A percentile compares a stretch with the other conserved stretches of the same genome.
Conservation (phyloP, 2,113 vertebrate species). For the Petromus typicus region DNA sequence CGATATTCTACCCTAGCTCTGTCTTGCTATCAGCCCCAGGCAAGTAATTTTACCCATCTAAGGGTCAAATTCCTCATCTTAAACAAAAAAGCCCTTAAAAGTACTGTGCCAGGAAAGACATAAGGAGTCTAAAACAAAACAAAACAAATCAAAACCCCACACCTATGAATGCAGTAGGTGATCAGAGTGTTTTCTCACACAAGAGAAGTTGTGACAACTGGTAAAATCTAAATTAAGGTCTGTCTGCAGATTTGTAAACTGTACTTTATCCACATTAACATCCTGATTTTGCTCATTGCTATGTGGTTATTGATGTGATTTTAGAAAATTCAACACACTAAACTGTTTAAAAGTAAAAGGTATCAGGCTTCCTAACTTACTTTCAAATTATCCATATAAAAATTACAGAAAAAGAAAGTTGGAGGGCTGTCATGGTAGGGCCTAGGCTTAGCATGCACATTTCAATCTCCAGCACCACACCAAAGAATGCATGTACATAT, state of each 20-base stretch:
- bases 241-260: background rate
- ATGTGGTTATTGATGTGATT: background rate
- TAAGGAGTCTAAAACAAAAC: background rate
- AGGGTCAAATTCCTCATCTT: background rate
- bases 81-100: background rate
- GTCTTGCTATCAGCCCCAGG: background rate
- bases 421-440: background rate
- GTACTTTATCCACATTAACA: background rate
- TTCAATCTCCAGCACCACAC: background rate
- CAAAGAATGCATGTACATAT: background rate
- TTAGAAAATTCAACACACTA: conserved; percentile 3
- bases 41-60: background rate
- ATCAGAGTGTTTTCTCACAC: background rate
- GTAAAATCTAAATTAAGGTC: background rate
- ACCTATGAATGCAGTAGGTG: background rate
- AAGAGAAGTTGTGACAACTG: background rate
- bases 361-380: background rate
- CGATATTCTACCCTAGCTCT: background rate
- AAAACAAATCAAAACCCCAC: background rate
- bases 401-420: background rate
- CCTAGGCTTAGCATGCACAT: no score
- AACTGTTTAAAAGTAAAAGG: background rate
- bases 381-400: background rate
- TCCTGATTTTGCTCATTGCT: background rate
- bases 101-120: background rate